phyloP scores from a whole-genome alignment of 2,113 vertebrate species.

The Oenanthe oenanthe region DNA sequence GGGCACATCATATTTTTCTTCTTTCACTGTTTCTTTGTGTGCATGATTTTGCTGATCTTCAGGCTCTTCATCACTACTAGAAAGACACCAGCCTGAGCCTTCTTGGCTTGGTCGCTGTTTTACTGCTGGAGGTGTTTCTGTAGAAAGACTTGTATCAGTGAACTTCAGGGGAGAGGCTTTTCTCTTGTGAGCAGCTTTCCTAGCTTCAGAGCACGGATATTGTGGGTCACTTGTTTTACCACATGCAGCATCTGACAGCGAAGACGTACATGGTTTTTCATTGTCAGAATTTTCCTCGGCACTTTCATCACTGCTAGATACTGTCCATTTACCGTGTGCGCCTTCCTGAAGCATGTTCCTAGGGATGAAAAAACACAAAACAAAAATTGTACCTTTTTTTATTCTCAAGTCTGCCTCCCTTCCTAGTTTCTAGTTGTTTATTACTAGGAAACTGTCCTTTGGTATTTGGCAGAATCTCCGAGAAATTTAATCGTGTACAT shows the following conservation, averaged over 20 bases:
- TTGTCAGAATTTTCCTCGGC: conserved; percentile 79
- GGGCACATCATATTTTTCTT: neutral
- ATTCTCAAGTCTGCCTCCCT: neutral
- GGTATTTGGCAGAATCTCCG: fast-evolving
- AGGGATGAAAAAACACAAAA: neutral
- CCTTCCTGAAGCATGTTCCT: conserved; percentile 81
- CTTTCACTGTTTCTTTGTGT: neutral
- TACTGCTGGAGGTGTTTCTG: conserved; percentile 42
- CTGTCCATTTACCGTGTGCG: conserved; percentile 88
- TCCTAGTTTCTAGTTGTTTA: neutral
- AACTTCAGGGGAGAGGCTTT: conserved; percentile 77
- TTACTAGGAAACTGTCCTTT: fast-evolving
- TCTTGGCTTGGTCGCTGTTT: conserved; percentile 81
- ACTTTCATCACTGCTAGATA: conserved; percentile 96
- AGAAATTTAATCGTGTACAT: fast-evolving
- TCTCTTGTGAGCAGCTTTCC: conserved; percentile 77
- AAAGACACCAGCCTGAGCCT: conserved; percentile 89
- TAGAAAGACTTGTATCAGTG: neutral
- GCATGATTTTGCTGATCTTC: neutral
- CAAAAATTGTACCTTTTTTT: neutral
- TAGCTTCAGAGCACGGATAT: conserved; percentile 82
- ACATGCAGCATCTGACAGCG: fast-evolving
- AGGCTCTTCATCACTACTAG: conserved; percentile 89
- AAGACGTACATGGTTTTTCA: conserved; percentile 60
- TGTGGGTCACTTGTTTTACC: neutral